These are phyloP conservation scores for Amblyraja radiata DNA, from an alignment of 2,797 vertebrate species.

Conservation along the genomic window DNA sequence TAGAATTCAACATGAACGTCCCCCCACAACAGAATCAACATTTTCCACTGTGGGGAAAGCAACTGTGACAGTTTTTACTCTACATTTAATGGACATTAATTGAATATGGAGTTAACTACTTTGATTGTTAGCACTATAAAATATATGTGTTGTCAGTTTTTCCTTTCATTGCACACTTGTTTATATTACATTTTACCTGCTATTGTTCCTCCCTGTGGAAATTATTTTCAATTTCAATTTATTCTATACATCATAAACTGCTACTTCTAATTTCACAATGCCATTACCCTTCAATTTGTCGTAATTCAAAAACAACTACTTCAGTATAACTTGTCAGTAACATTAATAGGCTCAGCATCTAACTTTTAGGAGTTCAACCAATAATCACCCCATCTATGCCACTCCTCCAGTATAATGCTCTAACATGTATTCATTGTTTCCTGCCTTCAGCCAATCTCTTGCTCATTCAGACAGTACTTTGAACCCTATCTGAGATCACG, in stretches of 20 bases:
- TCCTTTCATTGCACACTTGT: neutral
- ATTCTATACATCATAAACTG: neutral
- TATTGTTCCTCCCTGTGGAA: neutral
- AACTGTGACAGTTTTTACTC: neutral
- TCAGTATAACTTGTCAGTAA: neutral
- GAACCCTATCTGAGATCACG: neutral
- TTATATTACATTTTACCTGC: neutral
- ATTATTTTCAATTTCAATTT: neutral
- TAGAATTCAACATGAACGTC: too few species aligned
- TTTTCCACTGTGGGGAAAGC: neutral
- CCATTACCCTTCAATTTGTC: neutral
- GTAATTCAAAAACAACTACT: neutral
- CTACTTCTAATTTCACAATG: neutral
- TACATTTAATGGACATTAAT: neutral
- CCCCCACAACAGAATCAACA: too few species aligned
- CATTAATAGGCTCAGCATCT: neutral
- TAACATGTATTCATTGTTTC: neutral
- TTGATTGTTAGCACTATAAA: neutral
- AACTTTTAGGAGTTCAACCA: neutral
- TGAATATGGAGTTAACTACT: neutral
- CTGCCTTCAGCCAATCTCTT: neutral
- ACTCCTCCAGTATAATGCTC: neutral
- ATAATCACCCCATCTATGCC: neutral
- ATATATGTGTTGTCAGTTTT: neutral
- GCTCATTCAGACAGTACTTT: neutral